phyloP scores from a whole-genome alignment of 2,888 invertebrate genomes.

The Eupithecia subumbrata region DNA sequence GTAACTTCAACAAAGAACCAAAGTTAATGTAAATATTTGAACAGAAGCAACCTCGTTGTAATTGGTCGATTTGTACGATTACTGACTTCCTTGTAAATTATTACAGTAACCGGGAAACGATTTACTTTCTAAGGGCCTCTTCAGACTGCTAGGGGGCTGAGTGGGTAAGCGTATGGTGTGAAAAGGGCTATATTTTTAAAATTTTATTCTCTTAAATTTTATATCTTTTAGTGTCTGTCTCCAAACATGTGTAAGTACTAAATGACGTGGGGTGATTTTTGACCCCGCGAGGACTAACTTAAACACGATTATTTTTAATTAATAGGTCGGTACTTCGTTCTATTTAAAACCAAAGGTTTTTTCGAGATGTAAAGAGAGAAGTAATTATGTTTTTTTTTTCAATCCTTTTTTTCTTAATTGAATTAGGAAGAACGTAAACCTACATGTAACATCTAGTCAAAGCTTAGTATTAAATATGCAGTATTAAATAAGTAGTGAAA shows the following conservation, averaged over 20 bases:
- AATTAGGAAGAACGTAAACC: no score
- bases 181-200: not conserved
- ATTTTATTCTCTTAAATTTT: not conserved
- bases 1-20: not conserved
- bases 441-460: no score
- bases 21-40: conserved; percentile 4
- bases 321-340: no score
- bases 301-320: no score
- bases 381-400: no score
- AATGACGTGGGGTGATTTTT: not conserved
- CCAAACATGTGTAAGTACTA: not conserved
- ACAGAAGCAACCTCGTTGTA: not conserved
- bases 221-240: not conserved
- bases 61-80: conserved; percentile 7
- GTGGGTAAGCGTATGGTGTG: conserved; percentile 2
- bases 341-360: no score
- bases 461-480: no score
- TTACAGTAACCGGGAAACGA: conserved; percentile 7
- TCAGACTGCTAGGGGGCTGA: conserved; percentile 12
- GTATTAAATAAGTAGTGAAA: no score
- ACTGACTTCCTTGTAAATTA: conserved; percentile 9
- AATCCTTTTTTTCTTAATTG: no score
- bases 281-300: not conserved
- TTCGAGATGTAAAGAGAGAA: no score
- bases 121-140: not conserved